A percentile compares a stretch with the other conserved stretches of the same genome.
These are phyloP conservation scores for Octodon degus DNA, from an alignment of 2,113 vertebrate species.

Conservation along the genomic window DNA sequence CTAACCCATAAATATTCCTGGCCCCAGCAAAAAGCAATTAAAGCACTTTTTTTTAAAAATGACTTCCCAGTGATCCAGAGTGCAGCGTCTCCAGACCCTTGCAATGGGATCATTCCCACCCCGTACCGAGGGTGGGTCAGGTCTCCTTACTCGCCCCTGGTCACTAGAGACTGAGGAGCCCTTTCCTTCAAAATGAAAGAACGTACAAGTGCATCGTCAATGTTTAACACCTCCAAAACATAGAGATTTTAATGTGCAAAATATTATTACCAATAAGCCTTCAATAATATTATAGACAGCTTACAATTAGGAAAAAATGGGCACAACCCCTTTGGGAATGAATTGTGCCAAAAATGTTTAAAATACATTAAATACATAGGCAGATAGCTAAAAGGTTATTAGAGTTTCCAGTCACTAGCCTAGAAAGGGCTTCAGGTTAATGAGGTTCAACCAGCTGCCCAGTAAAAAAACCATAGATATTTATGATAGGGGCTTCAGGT, in stretches of 20 bases:
- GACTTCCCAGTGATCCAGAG: not conserved
- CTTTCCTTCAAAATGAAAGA: conserved; percentile 33
- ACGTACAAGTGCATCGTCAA: conserved; percentile 35
- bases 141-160: not conserved
- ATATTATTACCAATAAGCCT: conserved; percentile 69
- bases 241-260: conserved; percentile 59
- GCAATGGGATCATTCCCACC: not conserved
- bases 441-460: conserved; percentile 60
- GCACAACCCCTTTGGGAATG: conserved; percentile 63
- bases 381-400: conserved; percentile 64
- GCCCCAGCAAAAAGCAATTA: conserved; percentile 86
- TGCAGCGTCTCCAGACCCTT: not conserved
- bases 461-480: conserved; percentile 58
- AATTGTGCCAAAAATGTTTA: conserved; percentile 58
- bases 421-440: conserved; percentile 75
- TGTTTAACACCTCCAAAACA: conserved; percentile 41
- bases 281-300: conserved; percentile 20
- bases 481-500: conserved; percentile 23
- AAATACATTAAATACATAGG: conserved; percentile 64
- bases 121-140: not conserved
- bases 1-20: conserved; percentile 84
- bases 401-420: conserved; percentile 43
- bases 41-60: conserved; percentile 49
- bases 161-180: conserved; percentile 42
- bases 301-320: conserved; percentile 61